Base-by-base conservation (phyloP, 2,797 vertebrate species). In the Gadopsis bispinosus region DNA sequence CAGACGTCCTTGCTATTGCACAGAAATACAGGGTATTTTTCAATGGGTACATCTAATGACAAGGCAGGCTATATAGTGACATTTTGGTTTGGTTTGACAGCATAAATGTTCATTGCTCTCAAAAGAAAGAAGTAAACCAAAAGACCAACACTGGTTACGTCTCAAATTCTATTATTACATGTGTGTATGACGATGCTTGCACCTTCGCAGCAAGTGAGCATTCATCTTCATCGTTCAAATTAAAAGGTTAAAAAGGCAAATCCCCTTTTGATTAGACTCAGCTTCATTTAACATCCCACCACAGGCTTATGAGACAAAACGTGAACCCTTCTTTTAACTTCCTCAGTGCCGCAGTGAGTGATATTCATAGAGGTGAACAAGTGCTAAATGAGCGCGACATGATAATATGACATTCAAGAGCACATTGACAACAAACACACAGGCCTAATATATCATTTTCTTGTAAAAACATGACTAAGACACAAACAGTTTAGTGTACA, bases 41-140 rank as follows among this genome's bases (percentile, higher is more conserved):
- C 41, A 81, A 81, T 69, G 77, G 83, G 71, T 85, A 85, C 53
- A 88, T 80, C 79, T 77, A 79, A 83, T 83, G 78, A 91, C 80
- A 88, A 92, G 87, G 87, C 84, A 90, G 83, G 79, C 86, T 79
- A 87, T 83, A 88, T 72, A 85, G 81, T 84, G 77, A 84, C 78
- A 82, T 92, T 88, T 89, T 85, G 77, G 81, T 93, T 93, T 92
- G 88, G 85, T 90, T 89, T 86, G 83, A 93, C 88, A 89, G 89
- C 87, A 79, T 88, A 83, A 74, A 90, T 90, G 70, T 88, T 79
- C 63, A 54, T 84, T 79, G 77, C 70, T 87, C 75, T 92, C 56
- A 62, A 65, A 75, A 80, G 19, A 67, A 69, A 67, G 54, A 64
- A 56, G 37, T 60, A 74, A 86, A 80, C 58, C 37, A 78, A 75